Conservation (phyloP, 2,888 invertebrate genomes). For the Bursaphelenchus okinawaensis region DNA sequence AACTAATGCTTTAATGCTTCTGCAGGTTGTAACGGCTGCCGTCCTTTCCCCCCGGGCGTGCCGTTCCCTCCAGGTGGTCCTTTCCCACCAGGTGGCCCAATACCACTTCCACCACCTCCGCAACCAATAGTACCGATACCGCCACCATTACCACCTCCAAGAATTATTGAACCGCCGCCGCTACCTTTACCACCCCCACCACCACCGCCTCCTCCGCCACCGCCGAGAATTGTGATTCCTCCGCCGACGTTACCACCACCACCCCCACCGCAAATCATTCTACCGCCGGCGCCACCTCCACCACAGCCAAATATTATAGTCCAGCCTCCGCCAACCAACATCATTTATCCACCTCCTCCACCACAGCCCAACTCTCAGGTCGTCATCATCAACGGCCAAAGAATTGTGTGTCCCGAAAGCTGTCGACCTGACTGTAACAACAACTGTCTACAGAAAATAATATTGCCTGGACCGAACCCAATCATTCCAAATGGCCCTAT, state of each 20-base stretch:
- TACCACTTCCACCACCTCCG: background rate
- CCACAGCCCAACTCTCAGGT: background rate
- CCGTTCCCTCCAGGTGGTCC: too few species aligned
- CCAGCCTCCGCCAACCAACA: background rate
- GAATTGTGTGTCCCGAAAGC: background rate
- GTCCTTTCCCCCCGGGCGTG: too few species aligned
- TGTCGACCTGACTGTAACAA: conserved; percentile 1
- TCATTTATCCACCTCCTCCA: conserved; percentile 2
- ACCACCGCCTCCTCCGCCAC: background rate
- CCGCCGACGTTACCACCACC: conserved; percentile 2
- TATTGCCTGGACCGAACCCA: background rate
- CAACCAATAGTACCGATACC: background rate
- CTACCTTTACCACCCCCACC: background rate
- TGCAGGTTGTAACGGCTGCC: background rate
- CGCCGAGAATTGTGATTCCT: background rate
- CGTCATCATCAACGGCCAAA: background rate
- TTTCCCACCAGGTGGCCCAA: too few species aligned
- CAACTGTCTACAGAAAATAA: background rate
- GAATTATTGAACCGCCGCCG: background rate
- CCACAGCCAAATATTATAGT: background rate
- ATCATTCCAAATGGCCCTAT: background rate
- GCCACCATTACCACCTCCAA: background rate
- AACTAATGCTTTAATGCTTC: too few species aligned
- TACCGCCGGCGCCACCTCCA: background rate
- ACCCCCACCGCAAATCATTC: background rate